A percentile compares a stretch with the other conserved stretches of the same genome.
Evolutionary conservation across 1,140 invertebrate genomes (phyloP).

Genomic region (Cotesia chilonis): DNA sequence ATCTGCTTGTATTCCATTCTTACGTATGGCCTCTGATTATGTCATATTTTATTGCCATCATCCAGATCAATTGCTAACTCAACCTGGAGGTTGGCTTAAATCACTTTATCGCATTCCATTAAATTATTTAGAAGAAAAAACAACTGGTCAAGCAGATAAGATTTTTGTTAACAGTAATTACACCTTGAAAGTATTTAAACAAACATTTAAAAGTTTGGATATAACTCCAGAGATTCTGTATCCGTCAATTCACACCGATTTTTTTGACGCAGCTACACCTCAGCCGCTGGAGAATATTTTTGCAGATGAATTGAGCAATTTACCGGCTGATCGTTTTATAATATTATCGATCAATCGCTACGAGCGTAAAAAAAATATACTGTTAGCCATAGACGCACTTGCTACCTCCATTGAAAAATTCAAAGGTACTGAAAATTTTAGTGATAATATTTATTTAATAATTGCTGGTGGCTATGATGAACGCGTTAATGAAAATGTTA

Average conservation of each 20-base stretch:
- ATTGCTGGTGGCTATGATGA: slow-evolving; percentile 97
- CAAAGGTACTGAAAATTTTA: slow-evolving; percentile 64
- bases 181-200: slow-evolving; percentile 82
- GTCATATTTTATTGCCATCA: slow-evolving; percentile 98
- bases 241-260: slow-evolving; percentile 88
- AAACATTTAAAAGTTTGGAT: slow-evolving; percentile 81
- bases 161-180: slow-evolving; percentile 96
- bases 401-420: slow-evolving; percentile 71
- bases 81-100: slow-evolving; percentile 75
- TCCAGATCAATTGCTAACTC: slow-evolving; percentile 90
- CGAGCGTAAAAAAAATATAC: slow-evolving; percentile 95
- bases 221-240: slow-evolving; percentile 84
- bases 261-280: slow-evolving; percentile 73
- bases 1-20: slow-evolving; percentile 83
- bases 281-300: slow-evolving; percentile 64
- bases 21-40: slow-evolving; percentile 74
- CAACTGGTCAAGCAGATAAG: slow-evolving; percentile 85
- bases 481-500: slow-evolving; percentile 87
- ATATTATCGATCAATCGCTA: slow-evolving; percentile 97
- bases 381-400: slow-evolving; percentile 83
- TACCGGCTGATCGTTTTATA: slow-evolving; percentile 69
- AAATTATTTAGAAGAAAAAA: slow-evolving; percentile 91
- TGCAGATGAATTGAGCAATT: slow-evolving; percentile 45
- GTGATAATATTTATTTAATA: slow-evolving; percentile 79
- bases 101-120: slow-evolving; percentile 86